phyloP scores from a whole-genome alignment of 2,113 vertebrate genomes.

The Hyperoodon ampullatus region DNA sequence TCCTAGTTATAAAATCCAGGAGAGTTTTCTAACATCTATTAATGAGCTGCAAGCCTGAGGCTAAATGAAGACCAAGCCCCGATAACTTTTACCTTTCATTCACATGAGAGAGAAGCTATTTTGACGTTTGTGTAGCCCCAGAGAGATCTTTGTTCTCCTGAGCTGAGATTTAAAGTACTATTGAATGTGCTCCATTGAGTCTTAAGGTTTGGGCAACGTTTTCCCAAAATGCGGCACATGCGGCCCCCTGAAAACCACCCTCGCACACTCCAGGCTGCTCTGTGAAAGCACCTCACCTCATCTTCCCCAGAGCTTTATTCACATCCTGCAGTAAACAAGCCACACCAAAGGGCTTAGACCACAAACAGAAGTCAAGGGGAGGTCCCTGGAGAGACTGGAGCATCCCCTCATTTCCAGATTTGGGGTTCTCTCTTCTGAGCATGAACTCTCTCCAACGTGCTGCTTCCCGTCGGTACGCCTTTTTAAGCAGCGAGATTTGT shows the following conservation, averaged over 20 bases:
- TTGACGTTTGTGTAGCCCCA: constrained; percentile 7
- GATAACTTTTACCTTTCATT: constrained; percentile 29
- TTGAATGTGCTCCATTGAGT: background rate
- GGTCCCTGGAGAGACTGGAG: background rate
- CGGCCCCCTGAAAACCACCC: background rate
- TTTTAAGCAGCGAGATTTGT: constrained; percentile 83
- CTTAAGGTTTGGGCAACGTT: background rate
- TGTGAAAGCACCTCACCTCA: background rate
- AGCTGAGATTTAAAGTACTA: constrained; percentile 47
- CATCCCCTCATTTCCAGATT: constrained; percentile 71
- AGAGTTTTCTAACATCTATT: constrained; percentile 26
- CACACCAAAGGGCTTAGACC: background rate
- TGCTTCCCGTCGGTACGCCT: constrained; percentile 60
- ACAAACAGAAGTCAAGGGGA: constrained; percentile 54
- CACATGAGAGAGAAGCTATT: constrained; percentile 20
- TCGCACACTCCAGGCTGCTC: background rate
- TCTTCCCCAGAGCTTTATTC: background rate
- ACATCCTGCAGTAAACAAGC: background rate
- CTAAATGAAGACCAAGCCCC: constrained; percentile 55
- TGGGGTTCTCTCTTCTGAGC: constrained; percentile 63
- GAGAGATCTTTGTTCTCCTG: background rate
- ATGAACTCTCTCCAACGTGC: constrained; percentile 60
- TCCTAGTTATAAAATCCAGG: background rate
- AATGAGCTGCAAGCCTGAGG: constrained; percentile 3
- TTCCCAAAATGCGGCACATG: background rate